Conservation (phyloP, 2,888 invertebrate species). For the Mimumesa dahlbomi region DNA sequence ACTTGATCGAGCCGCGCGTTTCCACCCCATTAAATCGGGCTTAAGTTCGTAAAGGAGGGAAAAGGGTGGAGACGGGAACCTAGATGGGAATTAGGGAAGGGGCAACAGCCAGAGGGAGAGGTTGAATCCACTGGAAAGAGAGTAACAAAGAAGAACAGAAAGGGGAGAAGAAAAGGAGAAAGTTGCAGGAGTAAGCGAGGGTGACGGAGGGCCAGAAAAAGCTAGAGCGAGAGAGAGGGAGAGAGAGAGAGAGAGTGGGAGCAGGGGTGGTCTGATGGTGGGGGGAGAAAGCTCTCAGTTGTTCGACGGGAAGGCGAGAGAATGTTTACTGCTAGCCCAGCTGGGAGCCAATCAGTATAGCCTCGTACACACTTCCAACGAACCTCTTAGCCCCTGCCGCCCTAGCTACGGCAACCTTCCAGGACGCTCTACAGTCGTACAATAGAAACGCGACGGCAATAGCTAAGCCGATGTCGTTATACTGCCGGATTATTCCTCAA, state of each 20-base stretch:
- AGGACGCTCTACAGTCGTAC: conserved; percentile 67
- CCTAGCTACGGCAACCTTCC: conserved; percentile 18
- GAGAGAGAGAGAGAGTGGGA: neutral
- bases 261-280: neutral
- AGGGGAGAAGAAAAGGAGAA: neutral
- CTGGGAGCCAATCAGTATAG: conserved; percentile 78
- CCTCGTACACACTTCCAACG: conserved; percentile 41
- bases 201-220: conserved; percentile 2
- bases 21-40: conserved; percentile 80
- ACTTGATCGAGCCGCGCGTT: conserved; percentile 80
- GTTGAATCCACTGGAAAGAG: conserved; percentile 13
- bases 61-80: conserved; percentile 43
- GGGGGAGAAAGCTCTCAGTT: conserved; percentile 1
- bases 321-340: conserved; percentile 79
- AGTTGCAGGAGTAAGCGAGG: conserved; percentile 2
- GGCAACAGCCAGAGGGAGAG: conserved; percentile 22
- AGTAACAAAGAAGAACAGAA: conserved; percentile 1
- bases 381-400: conserved; percentile 47
- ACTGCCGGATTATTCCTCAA: conserved; percentile 73
- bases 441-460: conserved; percentile 73
- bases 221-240: neutral
- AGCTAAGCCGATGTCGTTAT: conserved; percentile 72
- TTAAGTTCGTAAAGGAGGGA: conserved; percentile 72
- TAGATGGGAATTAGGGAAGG: conserved; percentile 35
- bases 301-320: conserved; percentile 66